Base-by-base conservation (phyloP, 2,113 vertebrate species). In the Xiphophorus maculatus region DNA sequence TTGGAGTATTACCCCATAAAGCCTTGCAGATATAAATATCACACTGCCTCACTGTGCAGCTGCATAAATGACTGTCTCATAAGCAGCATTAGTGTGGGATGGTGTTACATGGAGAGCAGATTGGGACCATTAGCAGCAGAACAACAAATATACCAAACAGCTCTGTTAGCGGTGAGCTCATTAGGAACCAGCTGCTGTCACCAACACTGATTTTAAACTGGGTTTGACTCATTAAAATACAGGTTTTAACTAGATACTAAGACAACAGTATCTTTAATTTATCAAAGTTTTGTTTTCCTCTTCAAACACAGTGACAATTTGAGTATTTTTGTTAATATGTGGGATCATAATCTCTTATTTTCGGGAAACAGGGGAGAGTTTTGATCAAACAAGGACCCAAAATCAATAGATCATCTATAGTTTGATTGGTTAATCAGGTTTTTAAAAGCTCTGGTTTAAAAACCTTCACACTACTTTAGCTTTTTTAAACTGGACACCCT, bases 21-120 rank as follows among this genome's bases (percentile, higher is more conserved):
- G 15, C 14, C 14, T 42, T 25, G 19, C 17, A 71, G 27, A 73
- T n/a, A n/a, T n/a, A 54, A 13, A 25, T 12, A 11, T 7, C 4
- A 33, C 29, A 0, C 10, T 33, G 44, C 68, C 28, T 51, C 42
- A 51, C 10, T 3, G 17, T 32, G 19, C 11, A 32, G 19, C 30
- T 44, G 27, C 37, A 65, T 33, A 25, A 54, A 70, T n/a, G 5
- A 10, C 19, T 30, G n/a, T 6, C 54, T 48, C 17, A 3, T 60
- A n/a, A 37, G 25, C 60, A 71, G 73, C 30, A 63, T 60, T 10
- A 27, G 63, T 72, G 83, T 83, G 77, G 72, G 77, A 81, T 11
- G 13, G 35, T 54, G 66, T 62, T 64, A 37, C 71, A 66, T n/a
- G n/a, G 33, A 58, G n/a, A 63, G 64, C 75, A 35, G 48, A n/a